Percentiles rank a stretch among this genome's conserved stretches.
Evolutionary conservation across 2,888 invertebrate species (phyloP).

Genomic region (Heliothis peltigera): DNA sequence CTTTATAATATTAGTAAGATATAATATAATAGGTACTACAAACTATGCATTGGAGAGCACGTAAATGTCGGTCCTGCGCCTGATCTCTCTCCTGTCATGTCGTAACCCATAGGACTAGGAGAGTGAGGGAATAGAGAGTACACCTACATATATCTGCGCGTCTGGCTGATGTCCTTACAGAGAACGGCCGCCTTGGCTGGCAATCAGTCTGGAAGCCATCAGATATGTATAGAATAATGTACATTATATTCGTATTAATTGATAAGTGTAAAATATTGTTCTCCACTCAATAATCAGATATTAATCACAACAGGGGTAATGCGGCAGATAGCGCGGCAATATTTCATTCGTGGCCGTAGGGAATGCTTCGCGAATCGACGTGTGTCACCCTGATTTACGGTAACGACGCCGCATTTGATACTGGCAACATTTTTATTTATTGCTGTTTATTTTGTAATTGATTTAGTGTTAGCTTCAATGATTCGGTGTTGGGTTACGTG

Average conservation of each 20-base stretch:
- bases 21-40: too few relatives aligned
- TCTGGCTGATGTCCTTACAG: too few relatives aligned
- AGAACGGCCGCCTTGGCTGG: too few relatives aligned
- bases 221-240: too few relatives aligned
- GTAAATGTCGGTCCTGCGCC: too few relatives aligned
- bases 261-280: constrained; percentile 1
- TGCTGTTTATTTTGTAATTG: constrained; percentile 21
- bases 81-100: too few relatives aligned
- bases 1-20: too few relatives aligned
- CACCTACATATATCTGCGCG: too few relatives aligned
- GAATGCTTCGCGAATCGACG: constrained; percentile 62
- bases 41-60: too few relatives aligned
- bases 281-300: constrained; percentile 16
- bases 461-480: constrained; percentile 7
- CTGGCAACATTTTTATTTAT: constrained; percentile 46
- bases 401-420: constrained; percentile 40
- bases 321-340: constrained; percentile 62
- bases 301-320: constrained; percentile 50
- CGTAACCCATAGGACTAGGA: too few relatives aligned
- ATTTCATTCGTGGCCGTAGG: constrained; percentile 69
- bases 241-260: neutral
- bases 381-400: constrained; percentile 62
- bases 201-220: too few relatives aligned
- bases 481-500: constrained; percentile 6
- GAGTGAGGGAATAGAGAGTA: too few relatives aligned